Conservation (phyloP, 2,113 vertebrate species). For the Condylura cristata region DNA sequence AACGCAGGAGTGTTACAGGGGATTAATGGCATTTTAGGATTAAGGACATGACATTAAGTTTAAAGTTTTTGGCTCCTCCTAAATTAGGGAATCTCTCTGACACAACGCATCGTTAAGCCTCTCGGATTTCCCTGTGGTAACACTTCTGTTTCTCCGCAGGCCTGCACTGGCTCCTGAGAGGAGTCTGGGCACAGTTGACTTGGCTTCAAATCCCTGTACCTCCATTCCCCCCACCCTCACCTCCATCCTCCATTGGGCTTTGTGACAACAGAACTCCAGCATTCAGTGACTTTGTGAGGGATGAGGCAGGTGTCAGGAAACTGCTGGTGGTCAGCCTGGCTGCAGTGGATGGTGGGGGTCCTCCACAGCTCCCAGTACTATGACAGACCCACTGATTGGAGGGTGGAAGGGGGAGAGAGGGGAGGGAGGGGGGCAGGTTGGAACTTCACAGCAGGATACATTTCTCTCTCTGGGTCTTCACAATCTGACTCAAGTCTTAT, state of each 20-base stretch:
- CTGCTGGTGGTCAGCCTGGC: not conserved
- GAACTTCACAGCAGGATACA: not conserved
- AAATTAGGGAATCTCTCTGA: constrained; percentile 9
- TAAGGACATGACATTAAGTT: constrained; percentile 12
- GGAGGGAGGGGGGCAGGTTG: too few species aligned
- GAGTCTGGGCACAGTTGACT: not conserved
- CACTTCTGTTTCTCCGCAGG: constrained; percentile 7
- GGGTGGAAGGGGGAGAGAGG: not conserved
- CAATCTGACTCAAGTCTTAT: not conserved
- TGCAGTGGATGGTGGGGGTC: not conserved
- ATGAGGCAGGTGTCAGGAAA: not conserved
- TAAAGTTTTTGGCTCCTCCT: constrained; percentile 34
- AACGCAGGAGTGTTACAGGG: not conserved
- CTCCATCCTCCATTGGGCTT: not conserved
- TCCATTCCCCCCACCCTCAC: not conserved
- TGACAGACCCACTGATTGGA: not conserved
- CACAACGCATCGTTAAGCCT: not conserved
- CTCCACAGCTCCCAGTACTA: not conserved
- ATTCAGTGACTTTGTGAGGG: not conserved
- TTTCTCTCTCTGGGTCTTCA: not conserved
- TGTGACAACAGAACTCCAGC: not conserved
- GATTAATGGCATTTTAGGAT: constrained; percentile 67
- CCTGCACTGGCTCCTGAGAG: not conserved
- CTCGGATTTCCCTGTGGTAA: not conserved
- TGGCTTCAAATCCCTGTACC: not conserved